These are phyloP conservation scores for Coturnix japonica DNA, from an alignment of 2,113 vertebrate species.

Conservation along the genomic window DNA sequence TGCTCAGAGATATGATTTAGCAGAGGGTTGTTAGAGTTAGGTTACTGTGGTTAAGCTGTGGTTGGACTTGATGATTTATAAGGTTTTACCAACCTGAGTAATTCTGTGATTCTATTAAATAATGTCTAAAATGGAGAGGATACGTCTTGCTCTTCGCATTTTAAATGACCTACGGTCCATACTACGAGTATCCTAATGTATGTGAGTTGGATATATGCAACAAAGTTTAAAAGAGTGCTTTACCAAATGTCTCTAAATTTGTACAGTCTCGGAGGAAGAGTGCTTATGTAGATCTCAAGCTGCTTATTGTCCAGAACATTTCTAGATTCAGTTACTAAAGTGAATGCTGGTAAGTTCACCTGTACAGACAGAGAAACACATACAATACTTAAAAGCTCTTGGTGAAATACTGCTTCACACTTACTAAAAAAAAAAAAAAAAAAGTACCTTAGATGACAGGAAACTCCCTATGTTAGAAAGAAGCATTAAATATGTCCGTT, in stretches of 20 bases:
- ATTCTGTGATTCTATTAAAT: too few relatives aligned
- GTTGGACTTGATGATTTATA: too few relatives aligned
- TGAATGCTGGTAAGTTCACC: not conserved
- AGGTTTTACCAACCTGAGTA: too few relatives aligned
- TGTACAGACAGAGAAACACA: not conserved
- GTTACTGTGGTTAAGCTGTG: too few relatives aligned
- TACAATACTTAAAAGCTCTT: not conserved
- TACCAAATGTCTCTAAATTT: not conserved
- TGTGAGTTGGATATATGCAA: fast-evolving
- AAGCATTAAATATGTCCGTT: not conserved
- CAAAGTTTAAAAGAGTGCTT: fast-evolving
- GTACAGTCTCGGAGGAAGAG: fast-evolving
- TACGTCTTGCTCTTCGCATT: not conserved
- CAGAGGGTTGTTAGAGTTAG: too few relatives aligned
- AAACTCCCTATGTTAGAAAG: not conserved
- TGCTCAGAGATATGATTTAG: too few relatives aligned
- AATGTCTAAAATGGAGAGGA: not conserved
- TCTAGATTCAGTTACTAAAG: not conserved
- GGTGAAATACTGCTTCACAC: not conserved
- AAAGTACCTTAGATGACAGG: slow-evolving; percentile 51
- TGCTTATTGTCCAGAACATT: not conserved
- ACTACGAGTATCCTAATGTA: fast-evolving
- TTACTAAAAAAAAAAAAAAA: not conserved
- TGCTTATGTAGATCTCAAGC: not conserved
- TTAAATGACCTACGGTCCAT: fast-evolving